Evolutionary conservation across 2,113 vertebrate species (phyloP).

Genomic region (Lepisosteus osseus): DNA sequence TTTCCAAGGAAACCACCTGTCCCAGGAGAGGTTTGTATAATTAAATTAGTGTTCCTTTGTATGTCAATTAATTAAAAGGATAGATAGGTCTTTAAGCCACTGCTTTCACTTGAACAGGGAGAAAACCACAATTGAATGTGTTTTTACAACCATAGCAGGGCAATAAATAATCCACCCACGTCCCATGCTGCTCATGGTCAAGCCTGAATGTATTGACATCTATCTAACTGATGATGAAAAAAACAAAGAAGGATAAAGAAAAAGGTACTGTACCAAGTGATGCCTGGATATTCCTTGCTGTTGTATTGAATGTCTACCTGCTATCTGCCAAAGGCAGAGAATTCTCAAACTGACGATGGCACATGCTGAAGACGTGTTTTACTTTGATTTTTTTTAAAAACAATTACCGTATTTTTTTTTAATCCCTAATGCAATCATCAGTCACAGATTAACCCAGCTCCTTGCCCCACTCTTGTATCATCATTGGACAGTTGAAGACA

Average conservation of each 20-base stretch:
- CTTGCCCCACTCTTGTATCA: no score
- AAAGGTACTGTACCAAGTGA: neutral
- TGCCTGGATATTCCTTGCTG: no score
- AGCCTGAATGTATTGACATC: conserved; percentile 29
- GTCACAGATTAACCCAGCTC: no score
- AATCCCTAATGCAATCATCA: no score
- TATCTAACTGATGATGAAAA: conserved; percentile 29
- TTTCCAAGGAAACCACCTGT: conserved; percentile 70
- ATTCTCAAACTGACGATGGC: no score
- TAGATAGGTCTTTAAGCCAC: conserved; percentile 46
- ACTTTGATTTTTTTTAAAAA: no score
- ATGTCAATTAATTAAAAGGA: conserved; percentile 76
- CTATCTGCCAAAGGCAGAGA: no score
- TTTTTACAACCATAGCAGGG: conserved; percentile 26
- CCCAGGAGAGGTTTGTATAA: conserved; percentile 70
- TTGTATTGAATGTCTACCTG: no score
- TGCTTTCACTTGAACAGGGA: conserved; percentile 27
- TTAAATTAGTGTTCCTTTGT: conserved; percentile 77
- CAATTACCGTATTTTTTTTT: no score
- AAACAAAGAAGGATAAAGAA: neutral
- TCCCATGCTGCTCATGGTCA: conserved; percentile 20
- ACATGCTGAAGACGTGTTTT: no score
- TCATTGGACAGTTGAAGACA: no score
- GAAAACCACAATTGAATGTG: conserved; percentile 28
- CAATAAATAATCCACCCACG: conserved; percentile 29